phyloP scores from a whole-genome alignment of 2,113 vertebrate genomes.

The Tetrax tetrax region DNA sequence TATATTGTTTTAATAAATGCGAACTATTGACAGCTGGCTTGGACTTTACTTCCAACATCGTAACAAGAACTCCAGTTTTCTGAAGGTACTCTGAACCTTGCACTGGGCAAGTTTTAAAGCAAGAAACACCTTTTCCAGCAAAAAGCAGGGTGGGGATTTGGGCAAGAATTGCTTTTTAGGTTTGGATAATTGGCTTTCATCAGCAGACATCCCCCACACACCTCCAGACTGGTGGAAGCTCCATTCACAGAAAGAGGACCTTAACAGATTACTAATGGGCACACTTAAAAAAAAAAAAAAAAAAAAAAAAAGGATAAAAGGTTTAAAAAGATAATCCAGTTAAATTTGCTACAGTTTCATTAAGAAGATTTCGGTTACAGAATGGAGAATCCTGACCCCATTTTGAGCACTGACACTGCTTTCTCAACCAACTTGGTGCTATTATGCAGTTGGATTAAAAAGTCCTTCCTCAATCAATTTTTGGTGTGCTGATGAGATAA shows the following conservation, averaged over 20 bases:
- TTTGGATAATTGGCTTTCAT: background rate
- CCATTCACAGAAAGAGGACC: background rate
- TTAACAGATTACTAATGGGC: background rate
- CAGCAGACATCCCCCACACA: background rate
- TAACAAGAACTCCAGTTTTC: background rate
- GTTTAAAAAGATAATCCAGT: background rate
- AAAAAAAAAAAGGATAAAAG: background rate
- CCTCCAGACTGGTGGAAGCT: background rate
- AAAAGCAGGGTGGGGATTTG: background rate
- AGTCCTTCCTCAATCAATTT: background rate
- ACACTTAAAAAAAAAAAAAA: background rate
- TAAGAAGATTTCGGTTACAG: background rate
- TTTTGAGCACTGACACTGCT: background rate
- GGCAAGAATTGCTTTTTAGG: background rate
- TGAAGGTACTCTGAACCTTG: background rate
- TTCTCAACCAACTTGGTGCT: background rate
- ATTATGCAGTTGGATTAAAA: background rate
- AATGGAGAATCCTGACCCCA: background rate
- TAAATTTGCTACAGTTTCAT: background rate
- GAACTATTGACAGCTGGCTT: background rate
- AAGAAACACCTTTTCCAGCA: background rate
- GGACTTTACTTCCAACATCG: background rate
- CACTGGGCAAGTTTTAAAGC: background rate
- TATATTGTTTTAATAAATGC: background rate
- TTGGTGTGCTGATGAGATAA: background rate